These are phyloP conservation scores for human DNA, from an alignment of 2,113 vertebrate species.

Conservation along the genomic window DNA sequence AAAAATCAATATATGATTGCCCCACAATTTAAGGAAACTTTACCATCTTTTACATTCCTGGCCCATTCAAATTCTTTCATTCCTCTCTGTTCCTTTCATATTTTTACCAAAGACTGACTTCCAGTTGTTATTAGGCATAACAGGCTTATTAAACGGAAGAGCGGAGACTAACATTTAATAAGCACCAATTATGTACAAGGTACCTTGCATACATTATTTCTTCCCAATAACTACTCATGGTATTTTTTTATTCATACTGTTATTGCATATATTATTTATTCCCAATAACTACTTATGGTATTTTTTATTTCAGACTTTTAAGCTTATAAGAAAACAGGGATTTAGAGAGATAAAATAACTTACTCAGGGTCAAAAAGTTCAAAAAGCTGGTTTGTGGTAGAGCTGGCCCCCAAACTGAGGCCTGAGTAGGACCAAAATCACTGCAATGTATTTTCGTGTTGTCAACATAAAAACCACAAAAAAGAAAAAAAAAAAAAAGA, in stretches of 20 bases:
- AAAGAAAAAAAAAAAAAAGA: background rate
- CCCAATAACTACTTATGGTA: background rate
- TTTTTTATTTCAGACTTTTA: background rate
- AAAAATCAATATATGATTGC: background rate
- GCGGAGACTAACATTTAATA: background rate
- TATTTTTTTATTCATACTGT: background rate
- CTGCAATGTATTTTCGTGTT: background rate
- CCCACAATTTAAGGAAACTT: background rate
- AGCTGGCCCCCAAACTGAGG: background rate
- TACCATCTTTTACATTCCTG: background rate
- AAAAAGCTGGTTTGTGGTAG: background rate
- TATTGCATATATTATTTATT: background rate
- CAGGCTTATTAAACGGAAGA: background rate
- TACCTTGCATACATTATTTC: background rate
- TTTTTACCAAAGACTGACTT: slow-evolving; percentile 23
- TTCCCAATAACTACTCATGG: background rate
- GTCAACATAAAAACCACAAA: background rate
- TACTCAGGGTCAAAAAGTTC: background rate
- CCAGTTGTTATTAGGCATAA: background rate
- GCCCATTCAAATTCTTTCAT: background rate
- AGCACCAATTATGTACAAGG: background rate
- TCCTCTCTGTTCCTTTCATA: background rate
- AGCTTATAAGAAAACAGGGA: background rate
- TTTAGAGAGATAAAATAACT: slow-evolving; percentile 1
- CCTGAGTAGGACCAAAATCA: background rate